Evolutionary conservation across 2,797 vertebrate genomes (phyloP), one percentile per base, ranked within the genome.

Genomic region (Peromyscus nudipes): DNA sequence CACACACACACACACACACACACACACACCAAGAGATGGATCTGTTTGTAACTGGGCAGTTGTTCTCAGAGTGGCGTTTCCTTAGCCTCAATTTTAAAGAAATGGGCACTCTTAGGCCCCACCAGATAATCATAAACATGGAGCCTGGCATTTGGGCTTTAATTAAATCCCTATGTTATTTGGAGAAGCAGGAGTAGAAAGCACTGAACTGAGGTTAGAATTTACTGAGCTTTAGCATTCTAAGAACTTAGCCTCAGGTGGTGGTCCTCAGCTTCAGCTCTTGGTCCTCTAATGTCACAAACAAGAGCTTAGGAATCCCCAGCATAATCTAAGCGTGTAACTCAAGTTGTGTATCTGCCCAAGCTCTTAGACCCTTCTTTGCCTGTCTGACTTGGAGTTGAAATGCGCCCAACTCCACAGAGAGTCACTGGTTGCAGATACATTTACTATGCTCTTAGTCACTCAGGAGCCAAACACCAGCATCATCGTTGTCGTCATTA

Each of bases 361-460:
- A 23, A 87, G 31, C 6, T 80, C 81, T 90, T 57, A 6, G 21
- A n/a, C 19, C 11, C 25, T 73, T 49, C 19, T 94, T 65, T 43
- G 73, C 7, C 19, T 67, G 8, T 14, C 46, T 69, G 19, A 82
- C 1, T 34, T 91, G 40, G 69, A 29, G 1, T 46, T 81, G 52
- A 31, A 82, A 43, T 46, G 60, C 79, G 57, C 14, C 40, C 13
- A 29, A 29, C 1, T 73, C n/a, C 8, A 25, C 14, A 60, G 37
- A 12, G 23, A 55, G 9, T 73, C 55, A 40, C 31, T 34, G 16
- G 16, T 73, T 23, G 10, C 34, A 57, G 10, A 75, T 52, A 1
- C 6, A n/a, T 80, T 71, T 97, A 52, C 92, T 69, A 19, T 0
- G 4, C 87, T 96, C 96, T 98, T 98, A 96, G 67, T 97, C 93